Conservation (phyloP, 2,888 invertebrate species). For the Drosophila mettleri region DNA sequence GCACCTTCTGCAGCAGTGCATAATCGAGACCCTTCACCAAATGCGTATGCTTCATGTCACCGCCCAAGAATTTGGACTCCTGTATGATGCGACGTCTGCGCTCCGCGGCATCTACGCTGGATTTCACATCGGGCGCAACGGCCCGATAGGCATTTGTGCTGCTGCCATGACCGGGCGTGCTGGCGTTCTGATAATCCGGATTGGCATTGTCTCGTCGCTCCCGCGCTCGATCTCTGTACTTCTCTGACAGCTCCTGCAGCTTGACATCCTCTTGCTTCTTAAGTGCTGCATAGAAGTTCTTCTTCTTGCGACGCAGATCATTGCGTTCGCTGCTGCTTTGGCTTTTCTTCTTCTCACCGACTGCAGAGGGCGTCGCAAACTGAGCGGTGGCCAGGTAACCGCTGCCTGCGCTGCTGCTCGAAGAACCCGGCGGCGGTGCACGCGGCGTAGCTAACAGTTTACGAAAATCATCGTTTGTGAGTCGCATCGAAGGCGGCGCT, state of each 20-base stretch:
- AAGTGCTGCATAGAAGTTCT: slow-evolving; percentile 96
- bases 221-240: slow-evolving; percentile 95
- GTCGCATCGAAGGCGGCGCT: slow-evolving; percentile 89
- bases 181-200: slow-evolving; percentile 91
- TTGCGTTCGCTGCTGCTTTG: slow-evolving; percentile 87
- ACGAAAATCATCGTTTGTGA: slow-evolving; percentile 98
- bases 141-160: slow-evolving; percentile 88
- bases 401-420: slow-evolving; percentile 40
- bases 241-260: slow-evolving; percentile 96
- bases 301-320: slow-evolving; percentile 95
- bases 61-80: slow-evolving; percentile 99
- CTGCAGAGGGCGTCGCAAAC: slow-evolving; percentile 68
- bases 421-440: slow-evolving; percentile 86
- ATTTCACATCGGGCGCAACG: slow-evolving; percentile 98
- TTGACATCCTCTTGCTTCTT: slow-evolving; percentile 98
- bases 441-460: slow-evolving; percentile 98
- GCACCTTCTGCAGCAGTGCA: slow-evolving; percentile 95
- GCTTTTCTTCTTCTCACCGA: slow-evolving; percentile 75
- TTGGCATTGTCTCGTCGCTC: slow-evolving; percentile 94
- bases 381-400: slow-evolving; percentile 75
- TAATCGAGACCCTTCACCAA: slow-evolving; percentile 99
- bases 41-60: slow-evolving; percentile 99
- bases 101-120: slow-evolving; percentile 97
- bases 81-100: slow-evolving; percentile 97
- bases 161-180: slow-evolving; percentile 88